These are phyloP conservation scores for Eristalinus sepulchralis DNA, from an alignment of 2,888 invertebrate species.

Conservation along the genomic window DNA sequence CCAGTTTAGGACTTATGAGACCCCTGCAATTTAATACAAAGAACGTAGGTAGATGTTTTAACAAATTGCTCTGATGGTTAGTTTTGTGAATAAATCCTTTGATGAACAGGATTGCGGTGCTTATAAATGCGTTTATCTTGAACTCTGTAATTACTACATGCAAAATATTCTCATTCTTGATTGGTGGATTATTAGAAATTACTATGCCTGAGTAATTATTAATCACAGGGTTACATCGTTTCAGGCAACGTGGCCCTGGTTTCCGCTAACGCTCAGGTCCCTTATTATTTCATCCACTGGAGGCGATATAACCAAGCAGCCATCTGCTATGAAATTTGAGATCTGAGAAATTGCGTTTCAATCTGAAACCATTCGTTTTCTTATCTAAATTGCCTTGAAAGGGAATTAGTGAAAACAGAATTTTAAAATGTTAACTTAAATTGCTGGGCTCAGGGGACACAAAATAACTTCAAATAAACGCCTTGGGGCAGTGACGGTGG, in stretches of 20 bases:
- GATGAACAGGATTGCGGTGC: not conserved
- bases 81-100: not conserved
- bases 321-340: constrained; percentile 2
- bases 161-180: not conserved
- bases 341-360: not conserved
- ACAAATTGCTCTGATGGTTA: not conserved
- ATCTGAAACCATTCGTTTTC: not conserved
- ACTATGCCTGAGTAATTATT: not conserved
- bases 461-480: not conserved
- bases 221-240: not conserved
- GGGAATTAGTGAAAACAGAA: not conserved
- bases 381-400: not conserved
- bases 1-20: not conserved
- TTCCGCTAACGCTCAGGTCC: not conserved
- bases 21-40: not conserved
- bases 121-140: not conserved
- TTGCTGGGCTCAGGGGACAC: not conserved
- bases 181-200: not conserved
- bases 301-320: not conserved
- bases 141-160: not conserved
- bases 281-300: not conserved
- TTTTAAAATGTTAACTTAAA: not conserved
- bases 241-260: not conserved
- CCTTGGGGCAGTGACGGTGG: not conserved
- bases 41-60: not conserved